Conservation (phyloP, 2,888 invertebrate species). For the Blastobasis adustella region DNA sequence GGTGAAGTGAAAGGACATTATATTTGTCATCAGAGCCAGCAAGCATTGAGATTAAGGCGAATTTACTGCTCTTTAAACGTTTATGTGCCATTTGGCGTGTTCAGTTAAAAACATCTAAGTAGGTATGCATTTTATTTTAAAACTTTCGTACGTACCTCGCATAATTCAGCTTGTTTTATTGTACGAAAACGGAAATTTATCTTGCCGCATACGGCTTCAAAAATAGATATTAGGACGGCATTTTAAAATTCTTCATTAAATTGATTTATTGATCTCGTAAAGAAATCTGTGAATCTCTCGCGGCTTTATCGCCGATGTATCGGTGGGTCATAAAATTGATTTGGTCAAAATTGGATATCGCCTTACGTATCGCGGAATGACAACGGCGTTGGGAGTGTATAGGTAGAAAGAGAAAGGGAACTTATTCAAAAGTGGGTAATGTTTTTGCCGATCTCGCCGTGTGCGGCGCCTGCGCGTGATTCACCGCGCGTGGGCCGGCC, state of each 20-base stretch:
- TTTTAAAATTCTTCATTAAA: too few relatives aligned
- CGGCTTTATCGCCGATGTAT: too few relatives aligned
- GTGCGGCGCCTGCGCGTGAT: slow-evolving; percentile 51
- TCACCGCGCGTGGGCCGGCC: slow-evolving; percentile 68
- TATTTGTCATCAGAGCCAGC: slow-evolving; percentile 41
- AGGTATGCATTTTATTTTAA: slow-evolving; percentile 39
- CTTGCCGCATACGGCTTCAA: background rate
- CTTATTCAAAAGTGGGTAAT: slow-evolving; percentile 74
- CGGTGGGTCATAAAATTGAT: too few relatives aligned
- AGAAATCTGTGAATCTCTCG: too few relatives aligned
- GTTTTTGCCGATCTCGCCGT: slow-evolving; percentile 65
- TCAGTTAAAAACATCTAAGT: slow-evolving; percentile 42
- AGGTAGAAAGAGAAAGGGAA: slow-evolving; percentile 74
- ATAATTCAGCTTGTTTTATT: slow-evolving; percentile 5
- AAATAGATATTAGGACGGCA: too few relatives aligned
- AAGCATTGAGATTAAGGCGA: slow-evolving; percentile 36
- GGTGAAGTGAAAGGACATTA: slow-evolving; percentile 52
- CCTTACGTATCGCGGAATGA: too few relatives aligned
- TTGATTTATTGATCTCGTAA: too few relatives aligned
- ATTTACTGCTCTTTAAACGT: slow-evolving; percentile 58
- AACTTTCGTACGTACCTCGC: slow-evolving; percentile 23
- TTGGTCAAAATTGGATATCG: too few relatives aligned
- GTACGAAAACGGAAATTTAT: slow-evolving; percentile 4
- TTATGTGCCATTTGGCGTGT: slow-evolving; percentile 56
- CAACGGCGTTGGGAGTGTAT: slow-evolving; percentile 9